Base-by-base conservation (phyloP, 2,888 invertebrate species). In the Scelioninae gen. 1 region DNA sequence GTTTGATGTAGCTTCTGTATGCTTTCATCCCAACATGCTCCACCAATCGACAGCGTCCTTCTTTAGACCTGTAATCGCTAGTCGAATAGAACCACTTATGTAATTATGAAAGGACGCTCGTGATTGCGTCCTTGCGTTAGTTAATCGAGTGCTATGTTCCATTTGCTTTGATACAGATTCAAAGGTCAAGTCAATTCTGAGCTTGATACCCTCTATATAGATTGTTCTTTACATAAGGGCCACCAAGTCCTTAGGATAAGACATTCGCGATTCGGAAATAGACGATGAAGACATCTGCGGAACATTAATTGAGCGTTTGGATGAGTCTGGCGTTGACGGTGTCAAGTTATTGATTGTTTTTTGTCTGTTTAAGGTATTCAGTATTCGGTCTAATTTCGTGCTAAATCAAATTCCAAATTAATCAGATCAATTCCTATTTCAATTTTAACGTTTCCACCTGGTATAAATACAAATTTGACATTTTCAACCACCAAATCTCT, bases 81-180 rank as follows among this genome's bases (percentile, higher is more conserved):
- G 72, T 53, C 53, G 45, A 79, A 68, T 79, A 79, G 56, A 71
- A 56, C 56, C 71, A 71, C 65, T 71, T 71, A 47, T 49, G 49
- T 31, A 53, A 79, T 72, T 72, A 72, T 69, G 71, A 72, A 53
- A 40, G 47, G 49, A 38, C 58, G 47, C 66, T 72, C 72, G 71
- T 65, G 56, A 66, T 79, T 58, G 72, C 66, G 65, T 63, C 69
- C 79, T 65, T 56, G 65, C 49, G 34, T 49, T 71, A 72, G 71
- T 71, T 47, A 63, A 72, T 60, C 65, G 51, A 65, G 60, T 55
- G 75, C 56, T 62, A 56, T 63, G 62, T 56, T 81, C 75, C 74
- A 40, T 75, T 58, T 69, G 75, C 80, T 81, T 81, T 81, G 80
- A 81, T 75, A 60, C 63, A 53, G 75, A 47, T 62, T 81, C 75